Evolutionary conservation across 2,113 vertebrate genomes (phyloP), one percentile per base, ranked within the genome.

Genomic region (Thryonomys swinderianus): DNA sequence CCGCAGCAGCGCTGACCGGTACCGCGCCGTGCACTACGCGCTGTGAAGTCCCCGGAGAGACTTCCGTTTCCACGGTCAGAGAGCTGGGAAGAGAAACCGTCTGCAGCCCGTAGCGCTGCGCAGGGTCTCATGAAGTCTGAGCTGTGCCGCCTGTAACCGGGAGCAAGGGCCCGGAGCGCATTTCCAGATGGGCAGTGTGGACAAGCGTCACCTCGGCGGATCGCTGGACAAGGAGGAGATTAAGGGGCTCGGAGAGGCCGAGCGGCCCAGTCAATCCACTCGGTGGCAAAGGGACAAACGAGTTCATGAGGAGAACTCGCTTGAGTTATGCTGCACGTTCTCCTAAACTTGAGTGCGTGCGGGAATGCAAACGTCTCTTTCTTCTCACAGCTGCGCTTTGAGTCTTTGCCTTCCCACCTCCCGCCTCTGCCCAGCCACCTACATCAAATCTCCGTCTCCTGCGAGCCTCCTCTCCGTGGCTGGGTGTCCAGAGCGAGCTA

Each of bases 301-400:
- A 57, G 16, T 76, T 61, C 30, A 51, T 82, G 57, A 59, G 11
- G 1, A 40, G 94, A 88, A 42, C 20, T 59, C 45, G 53, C 11
- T 55, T 66, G 55, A 82, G 12, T 71, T 80, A 21, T 71, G 53
- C 27, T 92, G 0, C 30, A 8, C 53, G 59, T 40, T 48, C 34
- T 69, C 71, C 67, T 76, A 67, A 95, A 92, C 21, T 71, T 81
- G 32, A 71, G 40, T 53, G 83, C 53, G 80, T 45, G 32, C 23
- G 25, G 42, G 82, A 74, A 7, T 85, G 20, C 16, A 81, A 59
- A 81, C 25, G 9, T 27, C 14, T 59, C 37, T 86, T 84, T 74
- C 17, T 73, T 84, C 61, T 18, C 69, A 30, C 13, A 79, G 64
- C 91, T 89, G 74, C 87, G 88, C 73, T 93, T 93, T 88, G 85